Conservation (phyloP, 1,140 invertebrate species). For the Bombus haemorrhoidalis region DNA sequence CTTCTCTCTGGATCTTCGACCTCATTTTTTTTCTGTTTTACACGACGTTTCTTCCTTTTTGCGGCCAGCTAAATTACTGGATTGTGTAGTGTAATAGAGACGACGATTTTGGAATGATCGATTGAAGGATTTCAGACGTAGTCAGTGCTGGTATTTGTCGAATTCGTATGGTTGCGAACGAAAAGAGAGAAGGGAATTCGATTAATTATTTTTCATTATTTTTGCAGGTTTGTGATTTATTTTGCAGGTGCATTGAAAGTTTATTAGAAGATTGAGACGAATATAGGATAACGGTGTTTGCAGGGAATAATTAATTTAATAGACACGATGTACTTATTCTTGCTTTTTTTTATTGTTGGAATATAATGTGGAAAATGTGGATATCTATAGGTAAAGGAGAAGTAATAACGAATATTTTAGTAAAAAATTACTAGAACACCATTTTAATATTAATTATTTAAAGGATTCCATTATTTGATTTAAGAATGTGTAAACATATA, state of each 20-base stretch:
- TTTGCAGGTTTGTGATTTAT: too few relatives aligned
- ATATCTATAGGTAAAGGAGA: not conserved
- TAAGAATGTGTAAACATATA: too few relatives aligned
- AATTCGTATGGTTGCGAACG: not conserved
- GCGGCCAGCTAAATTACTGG: too few relatives aligned
- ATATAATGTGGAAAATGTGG: not conserved
- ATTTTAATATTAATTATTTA: too few relatives aligned
- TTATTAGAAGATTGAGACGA: too few relatives aligned
- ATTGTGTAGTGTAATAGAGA: not conserved
- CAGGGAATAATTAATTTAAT: not conserved
- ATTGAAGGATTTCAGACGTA: not conserved
- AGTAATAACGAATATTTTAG: too few relatives aligned
- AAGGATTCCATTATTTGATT: too few relatives aligned
- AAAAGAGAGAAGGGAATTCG: not conserved
- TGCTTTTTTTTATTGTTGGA: not conserved
- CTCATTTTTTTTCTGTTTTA: not conserved
- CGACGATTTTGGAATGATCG: conserved; percentile 1
- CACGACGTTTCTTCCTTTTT: not conserved
- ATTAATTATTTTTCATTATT: not conserved
- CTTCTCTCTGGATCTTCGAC: not conserved
- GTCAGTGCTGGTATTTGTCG: not conserved
- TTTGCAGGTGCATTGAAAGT: too few relatives aligned
- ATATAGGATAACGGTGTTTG: too few relatives aligned
- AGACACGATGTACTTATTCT: not conserved
- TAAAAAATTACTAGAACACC: too few relatives aligned